A percentile compares a stretch with the other conserved stretches of the same genome.
Conservation (phyloP, 2,797 vertebrate genomes). For the Chelidonichthys spinosus region DNA sequence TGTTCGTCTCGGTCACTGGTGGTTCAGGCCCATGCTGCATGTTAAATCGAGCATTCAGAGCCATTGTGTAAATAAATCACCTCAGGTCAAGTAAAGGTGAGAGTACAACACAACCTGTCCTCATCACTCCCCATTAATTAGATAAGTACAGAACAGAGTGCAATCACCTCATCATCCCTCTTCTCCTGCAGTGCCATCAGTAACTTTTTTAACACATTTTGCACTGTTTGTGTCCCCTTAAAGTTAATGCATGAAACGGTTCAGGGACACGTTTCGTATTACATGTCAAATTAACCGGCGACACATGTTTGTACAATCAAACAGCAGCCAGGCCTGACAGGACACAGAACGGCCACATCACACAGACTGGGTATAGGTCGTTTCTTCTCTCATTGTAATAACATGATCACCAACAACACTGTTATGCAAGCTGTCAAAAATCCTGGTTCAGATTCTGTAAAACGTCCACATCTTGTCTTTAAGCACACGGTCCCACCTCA, state of each 20-base stretch:
- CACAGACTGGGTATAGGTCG: neutral
- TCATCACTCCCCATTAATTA: neutral
- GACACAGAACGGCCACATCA: neutral
- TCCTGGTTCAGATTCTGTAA: neutral
- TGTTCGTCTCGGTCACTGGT: neutral
- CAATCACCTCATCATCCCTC: neutral
- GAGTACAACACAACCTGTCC: neutral
- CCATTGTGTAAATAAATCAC: neutral
- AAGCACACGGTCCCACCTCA: neutral
- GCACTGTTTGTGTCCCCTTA: neutral
- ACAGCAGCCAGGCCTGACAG: neutral
- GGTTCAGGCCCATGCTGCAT: neutral
- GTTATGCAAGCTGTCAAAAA: neutral
- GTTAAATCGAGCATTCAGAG: neutral
- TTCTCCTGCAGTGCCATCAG: neutral
- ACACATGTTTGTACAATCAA: constrained; percentile 6
- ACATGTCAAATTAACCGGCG: neutral
- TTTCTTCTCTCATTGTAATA: constrained; percentile 1
- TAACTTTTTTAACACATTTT: neutral
- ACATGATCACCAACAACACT: neutral
- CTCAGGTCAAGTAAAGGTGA: neutral
- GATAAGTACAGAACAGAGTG: neutral
- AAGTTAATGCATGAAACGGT: neutral
- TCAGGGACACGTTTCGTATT: neutral
- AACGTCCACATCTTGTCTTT: neutral